Evolutionary conservation across 2,888 invertebrate genomes (phyloP).

Genomic region (Lucinisca nassula): DNA sequence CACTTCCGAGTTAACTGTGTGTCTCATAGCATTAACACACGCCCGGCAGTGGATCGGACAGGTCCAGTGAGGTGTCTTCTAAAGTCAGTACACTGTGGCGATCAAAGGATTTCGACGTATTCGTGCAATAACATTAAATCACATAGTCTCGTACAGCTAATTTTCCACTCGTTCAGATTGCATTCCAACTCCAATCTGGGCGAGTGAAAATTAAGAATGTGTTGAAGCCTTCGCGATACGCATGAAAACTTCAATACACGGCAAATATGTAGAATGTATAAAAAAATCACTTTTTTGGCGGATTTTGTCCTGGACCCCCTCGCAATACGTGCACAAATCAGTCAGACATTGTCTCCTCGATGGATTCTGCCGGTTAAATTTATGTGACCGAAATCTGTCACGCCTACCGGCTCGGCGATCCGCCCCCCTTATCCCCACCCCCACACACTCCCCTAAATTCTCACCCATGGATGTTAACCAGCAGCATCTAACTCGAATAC

Average conservation of each 20-base stretch:
- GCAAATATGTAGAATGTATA: constrained; percentile 5
- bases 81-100: background rate
- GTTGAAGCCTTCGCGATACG: constrained; percentile 1
- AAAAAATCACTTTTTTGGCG: constrained; percentile 10
- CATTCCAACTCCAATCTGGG: constrained; percentile 10
- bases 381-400: background rate
- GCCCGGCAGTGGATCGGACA: background rate
- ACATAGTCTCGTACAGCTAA: background rate
- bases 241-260: constrained; percentile 7
- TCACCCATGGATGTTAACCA: background rate
- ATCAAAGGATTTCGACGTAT: constrained; percentile 15
- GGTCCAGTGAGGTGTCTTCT: background rate
- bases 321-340: background rate
- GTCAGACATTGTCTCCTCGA: background rate
- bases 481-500: background rate
- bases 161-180: constrained; percentile 2
- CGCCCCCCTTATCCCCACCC: background rate
- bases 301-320: constrained; percentile 1
- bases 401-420: constrained; percentile 3
- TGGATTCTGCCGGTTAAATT: constrained; percentile 2
- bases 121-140: background rate
- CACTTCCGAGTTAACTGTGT: constrained; percentile 16
- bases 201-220: background rate
- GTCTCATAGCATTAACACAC: constrained; percentile 3
- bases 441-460: background rate